These are phyloP conservation scores for Eurytoma adleriae DNA, from an alignment of 2,888 invertebrate species.

Conservation along the genomic window DNA sequence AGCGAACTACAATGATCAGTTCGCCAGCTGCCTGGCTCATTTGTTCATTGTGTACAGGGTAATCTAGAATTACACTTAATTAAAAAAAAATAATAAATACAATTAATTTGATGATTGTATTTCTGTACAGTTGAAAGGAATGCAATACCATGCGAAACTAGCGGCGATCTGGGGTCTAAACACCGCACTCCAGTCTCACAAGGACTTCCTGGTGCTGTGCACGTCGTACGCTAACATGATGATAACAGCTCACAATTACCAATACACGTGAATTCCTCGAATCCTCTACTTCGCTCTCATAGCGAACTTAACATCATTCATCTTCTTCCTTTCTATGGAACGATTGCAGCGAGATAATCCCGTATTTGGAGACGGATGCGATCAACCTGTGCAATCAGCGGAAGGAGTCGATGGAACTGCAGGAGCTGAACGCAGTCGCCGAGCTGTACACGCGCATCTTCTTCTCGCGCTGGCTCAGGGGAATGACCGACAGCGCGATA, in stretches of 20 bases:
- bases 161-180: conserved; percentile 80
- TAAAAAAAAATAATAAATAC: background rate
- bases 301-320: too few species aligned
- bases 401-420: conserved; percentile 72
- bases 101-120: background rate
- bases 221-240: conserved; percentile 79
- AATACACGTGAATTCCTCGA: conserved; percentile 61
- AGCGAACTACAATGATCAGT: conserved; percentile 75
- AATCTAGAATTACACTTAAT: background rate
- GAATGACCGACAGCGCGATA: conserved; percentile 70
- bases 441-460: conserved; percentile 76
- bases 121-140: conserved; percentile 64
- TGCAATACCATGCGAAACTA: conserved; percentile 77
- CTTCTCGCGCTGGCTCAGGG: conserved; percentile 74
- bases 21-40: conserved; percentile 75
- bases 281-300: too few species aligned
- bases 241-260: conserved; percentile 70
- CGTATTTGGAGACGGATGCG: conserved; percentile 74
- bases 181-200: conserved; percentile 77
- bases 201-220: conserved; percentile 78
- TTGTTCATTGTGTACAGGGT: conserved; percentile 75
- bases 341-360: conserved; percentile 63
- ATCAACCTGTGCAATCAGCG: conserved; percentile 74
- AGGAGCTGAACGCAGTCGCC: conserved; percentile 76
- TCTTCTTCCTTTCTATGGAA: background rate